Evolutionary conservation across 30 jellyfish, hydroid and myxozoan species (phyloP), one percentile per base, ranked within the genome.

Genomic region (Catostylus mosaicus): DNA sequence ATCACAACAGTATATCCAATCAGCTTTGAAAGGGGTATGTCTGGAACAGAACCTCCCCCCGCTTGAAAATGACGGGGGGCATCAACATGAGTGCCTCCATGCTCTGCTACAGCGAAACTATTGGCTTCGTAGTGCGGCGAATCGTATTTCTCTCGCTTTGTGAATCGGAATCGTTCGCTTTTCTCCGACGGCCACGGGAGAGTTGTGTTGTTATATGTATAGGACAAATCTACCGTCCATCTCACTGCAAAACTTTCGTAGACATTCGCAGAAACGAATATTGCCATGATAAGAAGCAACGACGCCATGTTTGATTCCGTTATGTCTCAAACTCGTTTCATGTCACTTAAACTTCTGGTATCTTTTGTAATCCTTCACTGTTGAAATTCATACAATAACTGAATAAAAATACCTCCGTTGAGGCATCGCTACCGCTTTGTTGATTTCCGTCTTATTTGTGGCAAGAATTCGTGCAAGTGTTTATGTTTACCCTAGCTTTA

Each of bases 11-110:
- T 64, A 2, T 34, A 6, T 1, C 94, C 95, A 77, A 91, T 77
- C 54, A 91, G 74, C 30, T 72, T 52, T 1, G 76, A 36, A 34
- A 91, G 74, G 24, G 98, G 94, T 7, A 85, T 85, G 12, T 74
- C 83, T 8, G 75, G 84, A 1, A 73, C 92, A 43, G 96, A 74
- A n/a, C 81, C 54, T 31, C 80, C 86, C 4, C 96, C 96, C 18
- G 86, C 83, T 16, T 45, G 85, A 72, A 90, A 90, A 64, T 90
- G 97, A 14, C 96, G 80, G 23, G 97, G 97, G 23, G 97, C 97
- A 47, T 90, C 97, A 24, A 90, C 33, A 52, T 90, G 97, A 31
- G 97, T 90, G 14, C 97, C 97, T 34, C 93, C 90, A 64, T 90
- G 97, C 47, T 90, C 97, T 1, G 97, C 82, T 16, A 89, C 79